Conservation (phyloP, 2,113 vertebrate species). For the Enhydra lutris region DNA sequence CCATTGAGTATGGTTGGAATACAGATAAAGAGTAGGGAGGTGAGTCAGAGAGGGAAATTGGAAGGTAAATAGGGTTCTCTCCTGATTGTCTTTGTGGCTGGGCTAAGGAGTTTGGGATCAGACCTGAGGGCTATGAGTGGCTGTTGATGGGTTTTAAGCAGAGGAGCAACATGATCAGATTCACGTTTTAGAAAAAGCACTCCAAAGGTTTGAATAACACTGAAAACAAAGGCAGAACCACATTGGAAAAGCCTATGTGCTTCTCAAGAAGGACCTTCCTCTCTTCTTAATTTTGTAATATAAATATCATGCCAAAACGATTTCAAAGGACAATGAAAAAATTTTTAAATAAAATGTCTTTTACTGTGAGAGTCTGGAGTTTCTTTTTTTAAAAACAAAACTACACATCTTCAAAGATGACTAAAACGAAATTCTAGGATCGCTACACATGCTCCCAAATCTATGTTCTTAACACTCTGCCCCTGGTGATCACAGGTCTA, state of each 20-base stretch:
- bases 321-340: background rate
- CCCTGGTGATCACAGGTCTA: background rate
- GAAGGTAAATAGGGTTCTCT: background rate
- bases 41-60: background rate
- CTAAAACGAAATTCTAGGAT: slow-evolving; percentile 12
- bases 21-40: background rate
- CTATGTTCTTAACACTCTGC: background rate
- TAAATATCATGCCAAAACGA: slow-evolving; percentile 2
- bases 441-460: background rate
- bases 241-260: background rate
- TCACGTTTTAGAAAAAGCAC: slow-evolving; percentile 25
- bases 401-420: background rate
- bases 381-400: background rate
- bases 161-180: background rate
- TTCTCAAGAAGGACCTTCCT: background rate
- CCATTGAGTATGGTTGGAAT: background rate
- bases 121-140: background rate
- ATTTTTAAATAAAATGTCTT: background rate
- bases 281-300: slow-evolving; percentile 14
- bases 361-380: background rate
- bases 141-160: background rate
- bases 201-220: background rate
- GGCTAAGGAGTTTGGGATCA: background rate
- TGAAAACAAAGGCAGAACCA: slow-evolving; percentile 4
- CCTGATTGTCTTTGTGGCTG: background rate